Evolutionary conservation across 2,113 vertebrate genomes (phyloP), one percentile per base, ranked within the genome.

Genomic region (Cinclus mexicanus): DNA sequence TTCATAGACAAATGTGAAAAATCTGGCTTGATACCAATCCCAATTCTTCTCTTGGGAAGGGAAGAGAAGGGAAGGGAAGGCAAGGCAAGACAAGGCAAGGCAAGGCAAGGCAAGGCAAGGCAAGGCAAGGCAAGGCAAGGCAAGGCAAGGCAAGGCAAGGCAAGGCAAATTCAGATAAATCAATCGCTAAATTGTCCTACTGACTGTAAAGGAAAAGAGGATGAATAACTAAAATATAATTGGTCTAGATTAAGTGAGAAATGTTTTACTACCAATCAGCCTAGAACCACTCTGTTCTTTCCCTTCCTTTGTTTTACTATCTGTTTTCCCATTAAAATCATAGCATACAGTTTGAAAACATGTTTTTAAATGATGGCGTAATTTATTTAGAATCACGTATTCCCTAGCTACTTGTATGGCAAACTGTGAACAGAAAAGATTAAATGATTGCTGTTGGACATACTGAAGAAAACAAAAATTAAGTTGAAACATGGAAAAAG

Each of bases 1-100:
- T 52, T 83, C 44, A 46, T 3, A 13, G 7, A 44, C 17, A n/a
- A 6, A 0, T 10, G 11, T 0, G 1, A 52, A 75, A 83, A 71
- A 35, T 12, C 23, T 56, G 49, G 7, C 19, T n/a, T 47, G 12
- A 76, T 42, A 35, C 20, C 47, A 83, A 61, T 29, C 3, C 10
- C 1, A 57, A 14, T 55, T 35, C 10, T 71, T 59, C 20, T 37
- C 41, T 72, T n/a, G n/a, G n/a, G n/a, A n/a, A n/a, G n/a, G n/a
- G n/a, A n/a, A n/a, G n/a, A n/a, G n/a, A 11, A 46, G 12, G 5
- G 17, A 26, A 23, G 12, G 3, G 4, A 5, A 17, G 9, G 17
- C 21, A 24, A 29, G 24, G 23, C 18, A n/a, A 3, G 10, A 3
- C 29, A 56, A 37, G 35, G 35, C 35, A 37, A 37, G 35, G 35